Evolutionary conservation across 2,113 vertebrate genomes (phyloP).

Genomic region (Microtus montanus): DNA sequence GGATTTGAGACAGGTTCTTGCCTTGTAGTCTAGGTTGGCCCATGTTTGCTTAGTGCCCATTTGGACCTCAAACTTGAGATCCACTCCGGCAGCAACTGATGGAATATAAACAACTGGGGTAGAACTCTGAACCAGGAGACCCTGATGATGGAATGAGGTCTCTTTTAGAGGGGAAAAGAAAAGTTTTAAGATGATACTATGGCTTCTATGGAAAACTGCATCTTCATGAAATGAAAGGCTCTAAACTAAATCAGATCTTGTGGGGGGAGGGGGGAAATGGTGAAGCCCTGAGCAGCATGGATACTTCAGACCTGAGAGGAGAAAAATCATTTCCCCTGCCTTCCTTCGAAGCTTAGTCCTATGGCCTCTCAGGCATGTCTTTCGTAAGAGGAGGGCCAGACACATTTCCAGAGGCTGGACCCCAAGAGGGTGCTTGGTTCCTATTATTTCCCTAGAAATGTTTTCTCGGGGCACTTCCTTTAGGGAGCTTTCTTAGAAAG

Average conservation of each 20-base stretch:
- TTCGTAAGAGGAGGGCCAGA: background rate
- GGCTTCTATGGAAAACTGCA: background rate
- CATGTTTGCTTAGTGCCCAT: background rate
- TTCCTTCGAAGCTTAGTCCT: background rate
- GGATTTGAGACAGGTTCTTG: background rate
- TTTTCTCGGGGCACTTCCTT: background rate
- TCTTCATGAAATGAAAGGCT: background rate
- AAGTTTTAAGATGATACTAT: background rate
- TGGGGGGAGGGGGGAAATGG: rapidly evolving
- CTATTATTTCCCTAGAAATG: background rate
- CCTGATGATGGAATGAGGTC: background rate
- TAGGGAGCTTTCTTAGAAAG: background rate
- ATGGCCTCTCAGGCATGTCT: background rate
- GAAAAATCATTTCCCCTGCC: background rate
- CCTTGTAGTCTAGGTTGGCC: too few species aligned
- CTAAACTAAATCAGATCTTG: background rate
- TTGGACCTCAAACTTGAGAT: background rate
- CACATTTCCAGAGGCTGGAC: too few species aligned
- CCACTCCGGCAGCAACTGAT: background rate
- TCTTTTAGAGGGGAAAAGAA: background rate
- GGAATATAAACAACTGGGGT: background rate
- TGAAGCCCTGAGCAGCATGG: rapidly evolving
- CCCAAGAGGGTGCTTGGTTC: background rate
- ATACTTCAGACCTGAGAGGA: background rate
- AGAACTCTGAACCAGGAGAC: background rate